phyloP scores from a whole-genome alignment of 2,113 vertebrate species.

The Hemichromis elongatus region DNA sequence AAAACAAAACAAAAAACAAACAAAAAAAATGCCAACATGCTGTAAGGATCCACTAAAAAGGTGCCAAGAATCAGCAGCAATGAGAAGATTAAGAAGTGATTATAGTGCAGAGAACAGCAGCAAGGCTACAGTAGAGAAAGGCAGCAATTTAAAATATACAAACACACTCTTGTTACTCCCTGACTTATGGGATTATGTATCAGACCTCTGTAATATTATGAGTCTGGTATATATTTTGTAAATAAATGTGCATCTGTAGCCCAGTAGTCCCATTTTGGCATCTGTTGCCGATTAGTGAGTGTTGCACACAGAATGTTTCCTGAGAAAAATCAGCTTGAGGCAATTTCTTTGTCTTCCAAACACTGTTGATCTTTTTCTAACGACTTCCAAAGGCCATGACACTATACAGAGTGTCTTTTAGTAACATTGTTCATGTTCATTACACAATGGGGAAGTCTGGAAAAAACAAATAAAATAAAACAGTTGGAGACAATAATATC shows the following conservation, averaged over 20 bases:
- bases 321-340: background rate
- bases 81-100: background rate
- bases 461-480: background rate
- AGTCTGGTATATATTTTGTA: background rate
- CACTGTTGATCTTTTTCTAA: background rate
- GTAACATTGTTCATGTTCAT: background rate
- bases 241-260: background rate
- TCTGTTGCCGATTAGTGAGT: background rate
- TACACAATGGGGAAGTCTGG: background rate
- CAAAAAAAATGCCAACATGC: background rate
- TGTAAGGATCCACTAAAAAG: background rate
- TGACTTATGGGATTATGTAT: rapidly evolving
- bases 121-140: background rate
- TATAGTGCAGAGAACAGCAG: background rate
- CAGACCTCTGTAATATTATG: background rate
- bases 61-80: background rate
- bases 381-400: background rate
- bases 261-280: background rate
- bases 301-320: background rate
- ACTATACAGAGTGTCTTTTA: background rate
- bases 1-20: background rate
- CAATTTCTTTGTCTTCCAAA: background rate
- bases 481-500: background rate
- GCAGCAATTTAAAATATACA: background rate
- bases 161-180: background rate